Evolutionary conservation across 1,140 invertebrate species (phyloP), one percentile per base, ranked within the genome.

Genomic region (Dendrolimus kikuchii): DNA sequence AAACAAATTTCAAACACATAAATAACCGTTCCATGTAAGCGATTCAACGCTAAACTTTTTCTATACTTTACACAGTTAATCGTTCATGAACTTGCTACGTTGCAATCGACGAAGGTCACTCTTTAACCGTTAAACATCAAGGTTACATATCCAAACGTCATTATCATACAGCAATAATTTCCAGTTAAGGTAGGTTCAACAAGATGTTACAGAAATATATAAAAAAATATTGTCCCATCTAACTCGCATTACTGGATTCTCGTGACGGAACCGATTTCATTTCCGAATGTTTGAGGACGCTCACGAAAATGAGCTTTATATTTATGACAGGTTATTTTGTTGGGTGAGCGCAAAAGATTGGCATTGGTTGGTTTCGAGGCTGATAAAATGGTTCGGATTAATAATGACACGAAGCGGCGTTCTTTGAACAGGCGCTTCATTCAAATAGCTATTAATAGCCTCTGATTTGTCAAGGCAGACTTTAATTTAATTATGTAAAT

Each of bases 251-350:
- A 81, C 53, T 52, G 49, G 60, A 55, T 50, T 75, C 51, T 74
- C 82, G 77, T 81, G 80, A 79, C 70, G 47, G 38, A 67, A 68
- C 38, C 66, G 66, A 74, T 81, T 81, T 74, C 68, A 77, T 81
- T 77, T 75, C 62, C 62, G 47, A 64, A 64, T 56, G 59, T 63
- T 23, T 71, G 62, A 76, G 66, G 67, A 76, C 71, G 76, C 67
- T 77, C 75, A 84, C 74, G 76, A 74, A 81, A 81, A 77, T 76
- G 57, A 71, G 68, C 67, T 70, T 57, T 59, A 60, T 69, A 81
- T 84, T 81, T 84, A 81, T 59, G 64, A 57, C 47, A 49, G 44
- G 59, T 54, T 62, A 66, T 70, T 76, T 73, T 66, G 59, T 49
- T 64, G 56, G 48, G 59, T 53, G 49, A 51, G 60, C 63, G 36